These are phyloP conservation scores for Todiramphus saurophagus DNA, from an alignment of 2,113 vertebrate genomes.

Conservation along the genomic window DNA sequence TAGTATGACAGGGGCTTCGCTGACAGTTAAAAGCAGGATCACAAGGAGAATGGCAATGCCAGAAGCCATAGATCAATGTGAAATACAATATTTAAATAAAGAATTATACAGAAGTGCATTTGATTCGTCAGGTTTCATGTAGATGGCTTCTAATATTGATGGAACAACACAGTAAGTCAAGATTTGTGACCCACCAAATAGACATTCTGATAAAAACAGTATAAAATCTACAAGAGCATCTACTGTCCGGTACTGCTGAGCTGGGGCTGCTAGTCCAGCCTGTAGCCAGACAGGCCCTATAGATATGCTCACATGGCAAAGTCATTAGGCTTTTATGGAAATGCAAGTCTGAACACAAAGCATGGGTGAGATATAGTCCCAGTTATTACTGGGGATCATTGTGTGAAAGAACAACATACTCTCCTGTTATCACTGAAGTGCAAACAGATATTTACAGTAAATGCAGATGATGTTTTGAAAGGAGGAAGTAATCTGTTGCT, in stretches of 20 bases:
- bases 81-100: neutral
- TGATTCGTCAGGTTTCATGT: neutral
- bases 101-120: neutral
- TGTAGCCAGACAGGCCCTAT: neutral
- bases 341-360: neutral
- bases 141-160: neutral
- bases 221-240: neutral
- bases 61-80: neutral
- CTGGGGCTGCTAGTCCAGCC: neutral
- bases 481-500: neutral
- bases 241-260: neutral
- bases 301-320: neutral
- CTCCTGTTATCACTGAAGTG: neutral
- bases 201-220: neutral
- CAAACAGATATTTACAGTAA: neutral
- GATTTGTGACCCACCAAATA: neutral
- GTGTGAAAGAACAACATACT: neutral
- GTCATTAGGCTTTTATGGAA: neutral
- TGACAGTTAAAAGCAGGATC: neutral
- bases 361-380: neutral
- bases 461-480: neutral
- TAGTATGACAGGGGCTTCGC: neutral
- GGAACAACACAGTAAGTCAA: neutral
- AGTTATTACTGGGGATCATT: neutral
- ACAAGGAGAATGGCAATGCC: neutral